Base-by-base conservation (phyloP, 2,888 invertebrate species). In the Teleogryllus oceanicus region DNA sequence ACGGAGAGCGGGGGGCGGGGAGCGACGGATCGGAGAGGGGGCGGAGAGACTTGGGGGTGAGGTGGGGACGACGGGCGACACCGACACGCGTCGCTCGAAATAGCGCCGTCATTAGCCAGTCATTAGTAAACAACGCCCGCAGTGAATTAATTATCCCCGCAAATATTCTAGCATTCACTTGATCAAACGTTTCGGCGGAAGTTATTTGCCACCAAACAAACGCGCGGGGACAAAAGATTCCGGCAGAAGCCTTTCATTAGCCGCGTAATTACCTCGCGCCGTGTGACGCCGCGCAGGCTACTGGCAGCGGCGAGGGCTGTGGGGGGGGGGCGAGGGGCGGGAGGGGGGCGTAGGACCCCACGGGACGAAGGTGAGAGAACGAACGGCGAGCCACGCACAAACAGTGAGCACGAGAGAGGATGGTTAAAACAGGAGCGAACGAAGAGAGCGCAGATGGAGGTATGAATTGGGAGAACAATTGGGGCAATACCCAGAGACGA, bases 131-230 rank as follows among this genome's bases (percentile, higher is more conserved):
- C 62, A 62, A 62, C 62, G n/a, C 16, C 62, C 62, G 16, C 62
- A 62, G 62, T 18, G 62, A 62, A 62, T 62, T 62, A 62, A 62
- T 62, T 62, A 62, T 62, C 62, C n/a, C 62, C 62, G 62, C n/a
- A n/a, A 62, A 62, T 62, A 62, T 62, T 62, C 62, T 62, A 62
- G 62, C 62, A 62, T 62, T 62, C 16, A 62, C 62, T 62, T 62
- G 62, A 62, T 62, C 62, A 62, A 62, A 62, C 62, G 62, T 62
- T 62, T 62, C n/a, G 62, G 62, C 62, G 62, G 62, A 62, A 62
- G 62, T 62, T 62, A 62, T 62, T 62, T 62, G 62, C 62, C 62
- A n/a, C 62, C 62, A 62, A 62, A 62, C 62, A 62, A 62, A 62
- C 62, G n/a, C 13, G 62, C 62, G 62, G n/a, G 37, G 62, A 62